Evolutionary conservation across 2,797 vertebrate genomes (phyloP).

Genomic region (Nyctalus aviator): DNA sequence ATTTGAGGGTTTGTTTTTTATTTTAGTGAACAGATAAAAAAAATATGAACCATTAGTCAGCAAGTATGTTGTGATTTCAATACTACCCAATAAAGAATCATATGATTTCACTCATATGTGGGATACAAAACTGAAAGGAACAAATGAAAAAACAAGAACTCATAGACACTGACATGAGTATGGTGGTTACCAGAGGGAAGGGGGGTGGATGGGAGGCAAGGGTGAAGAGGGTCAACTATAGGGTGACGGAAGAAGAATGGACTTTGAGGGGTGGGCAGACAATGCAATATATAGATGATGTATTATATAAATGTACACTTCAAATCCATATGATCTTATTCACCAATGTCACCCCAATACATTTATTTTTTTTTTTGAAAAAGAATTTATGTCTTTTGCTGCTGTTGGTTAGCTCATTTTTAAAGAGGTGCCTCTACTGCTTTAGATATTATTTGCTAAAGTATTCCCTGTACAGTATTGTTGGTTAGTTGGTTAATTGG

Average conservation of each 20-base stretch:
- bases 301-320: not conserved
- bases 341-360: not conserved
- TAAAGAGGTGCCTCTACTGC: not conserved
- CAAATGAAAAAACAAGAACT: not conserved
- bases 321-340: not conserved
- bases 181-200: not conserved
- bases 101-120: not conserved
- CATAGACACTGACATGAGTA: not conserved
- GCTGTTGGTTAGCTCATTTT: not conserved
- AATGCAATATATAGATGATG: not conserved
- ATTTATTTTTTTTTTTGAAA: not conserved
- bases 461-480: not conserved
- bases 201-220: not conserved
- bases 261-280: not conserved
- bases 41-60: not conserved
- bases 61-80: not conserved
- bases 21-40: not conserved
- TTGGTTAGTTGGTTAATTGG: not conserved
- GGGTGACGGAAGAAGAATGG: not conserved
- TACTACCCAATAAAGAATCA: not conserved
- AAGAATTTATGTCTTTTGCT: not conserved
- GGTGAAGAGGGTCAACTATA: not conserved
- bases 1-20: not conserved
- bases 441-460: not conserved
- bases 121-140: not conserved